A percentile compares a stretch with the other conserved stretches of the same genome.
Evolutionary conservation across 2,888 invertebrate genomes (phyloP).

Genomic region (Sialis fuliginosa): DNA sequence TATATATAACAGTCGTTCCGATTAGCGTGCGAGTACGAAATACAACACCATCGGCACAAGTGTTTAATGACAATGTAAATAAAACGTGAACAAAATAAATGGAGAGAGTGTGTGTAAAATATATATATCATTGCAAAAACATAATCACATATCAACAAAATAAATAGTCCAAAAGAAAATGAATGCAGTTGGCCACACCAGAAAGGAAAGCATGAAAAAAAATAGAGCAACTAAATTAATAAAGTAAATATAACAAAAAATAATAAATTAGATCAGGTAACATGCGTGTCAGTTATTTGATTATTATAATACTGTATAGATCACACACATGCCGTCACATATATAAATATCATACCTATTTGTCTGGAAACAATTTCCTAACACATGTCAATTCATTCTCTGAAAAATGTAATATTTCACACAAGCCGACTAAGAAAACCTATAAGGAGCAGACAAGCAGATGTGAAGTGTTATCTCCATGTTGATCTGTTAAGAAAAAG

Average conservation of each 20-base stretch:
- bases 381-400: constrained; percentile 1
- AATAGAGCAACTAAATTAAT: background rate
- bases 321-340: constrained; percentile 5
- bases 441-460: constrained; percentile 4
- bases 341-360: constrained; percentile 5
- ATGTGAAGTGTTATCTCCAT: background rate
- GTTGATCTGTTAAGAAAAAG: background rate
- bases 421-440: constrained; percentile 5
- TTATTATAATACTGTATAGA: no score
- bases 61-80: constrained; percentile 1
- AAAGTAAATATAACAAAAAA: background rate
- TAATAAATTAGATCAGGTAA: background rate
- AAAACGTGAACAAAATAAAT: background rate
- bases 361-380: constrained; percentile 6
- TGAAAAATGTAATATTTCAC: constrained; percentile 3
- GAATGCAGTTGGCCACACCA: background rate
- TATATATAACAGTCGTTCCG: background rate
- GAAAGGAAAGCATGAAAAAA: background rate
- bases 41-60: background rate
- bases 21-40: background rate
- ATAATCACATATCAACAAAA: background rate
- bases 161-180: background rate
- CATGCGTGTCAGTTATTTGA: background rate
- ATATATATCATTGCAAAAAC: background rate
- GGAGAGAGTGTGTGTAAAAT: background rate